Base-by-base conservation (phyloP, 2,888 invertebrate genomes). In the Danaus chrysippus region DNA sequence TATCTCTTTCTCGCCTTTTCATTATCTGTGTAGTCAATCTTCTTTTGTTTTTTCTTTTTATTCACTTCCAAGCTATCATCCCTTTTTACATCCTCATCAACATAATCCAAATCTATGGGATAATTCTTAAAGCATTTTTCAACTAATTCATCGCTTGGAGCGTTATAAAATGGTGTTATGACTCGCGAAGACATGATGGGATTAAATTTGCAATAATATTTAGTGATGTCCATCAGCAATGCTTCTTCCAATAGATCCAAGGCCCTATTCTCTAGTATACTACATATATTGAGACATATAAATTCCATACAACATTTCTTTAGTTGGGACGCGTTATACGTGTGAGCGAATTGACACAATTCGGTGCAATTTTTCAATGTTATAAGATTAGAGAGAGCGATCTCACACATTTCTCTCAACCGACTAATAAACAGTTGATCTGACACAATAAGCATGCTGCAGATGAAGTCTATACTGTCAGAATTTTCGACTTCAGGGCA, bases 401-500 rank as follows among this genome's bases (percentile, higher is more conserved):
- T 85, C 80, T 95, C 95, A 82, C 96, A 94, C 82, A 95, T 92
- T 78, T 95, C 93, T 69, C 94, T 93, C 10, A 97, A 87, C 11
- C 94, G 84, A 1, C 91, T 87, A 8, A 96, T 93, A 68, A 97
- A 93, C 42, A 96, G 92, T 74, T 97, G 96, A 79, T 97, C 97
- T 23, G 96, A 94, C 11, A 95, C 92, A 10, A 95, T 93, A 23
- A 97, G 89, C 76, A 96, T 92, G 76, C 95, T 94, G 80, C 94
- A 95, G 68, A 95, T 91, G 63, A 93, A 92, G 75, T 96, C 96
- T 0, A 94, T 87, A 75, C 94, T 94, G 57, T 93, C 93, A 44
- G 92, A 92, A 62, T 84, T 92, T 68, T 92, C 83, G 54, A 94
- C 82, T 67, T 92, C 86, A 0, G 93, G 91, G 17, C 93, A 92